Evolutionary conservation across 92 coral and sea anemone species (phyloP), one percentile per base, ranked within the genome.

Genomic region (Porites cylindrica): DNA sequence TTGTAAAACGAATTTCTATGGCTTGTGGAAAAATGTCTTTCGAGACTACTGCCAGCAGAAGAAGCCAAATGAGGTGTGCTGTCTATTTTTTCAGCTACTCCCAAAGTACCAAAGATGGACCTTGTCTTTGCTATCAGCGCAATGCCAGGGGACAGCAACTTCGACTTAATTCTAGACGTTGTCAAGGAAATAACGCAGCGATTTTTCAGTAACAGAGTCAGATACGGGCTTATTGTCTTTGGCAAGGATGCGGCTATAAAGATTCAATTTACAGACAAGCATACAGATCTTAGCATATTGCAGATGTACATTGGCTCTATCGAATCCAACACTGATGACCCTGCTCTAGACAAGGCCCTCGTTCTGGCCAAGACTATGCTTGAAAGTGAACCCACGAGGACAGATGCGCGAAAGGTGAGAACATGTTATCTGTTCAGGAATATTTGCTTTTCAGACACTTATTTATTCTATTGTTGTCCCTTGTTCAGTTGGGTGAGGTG

Each of bases 111-210:
- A 6, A 76, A 80, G 82, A 70, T 90, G 90, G 99, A 96, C 70
- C 85, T 96, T n/a, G 96, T 86, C 54, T 93, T 96, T 82, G 91
- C 91, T 38, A 91, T 96, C 74, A 94, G 94, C 29, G 93, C 98
- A 10, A 76, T 86, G 26, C 93, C 90, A 43, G 50, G 29, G 1
- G 88, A 80, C 58, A 74, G 76, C 77, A 81, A 84, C 13, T 96
- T 96, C 87, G 76, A 84, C 70, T 86, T 84, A 71, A 92, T 94
- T 56, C 90, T 91, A 75, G 91, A 96, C 29, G 92, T 92, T 54
- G 91, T 95, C 13, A 91, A 85, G 74, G 88, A 88, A 69, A 78
- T 91, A 70, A 89, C 94, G 32, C 81, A 91, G 77, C 84, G 89
- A 82, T 93, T 93, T 80, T 93, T 93, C 50, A 92, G 87, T 10